phyloP scores from a whole-genome alignment of 2,888 invertebrate species.

The Conops quadrifasciatus region DNA sequence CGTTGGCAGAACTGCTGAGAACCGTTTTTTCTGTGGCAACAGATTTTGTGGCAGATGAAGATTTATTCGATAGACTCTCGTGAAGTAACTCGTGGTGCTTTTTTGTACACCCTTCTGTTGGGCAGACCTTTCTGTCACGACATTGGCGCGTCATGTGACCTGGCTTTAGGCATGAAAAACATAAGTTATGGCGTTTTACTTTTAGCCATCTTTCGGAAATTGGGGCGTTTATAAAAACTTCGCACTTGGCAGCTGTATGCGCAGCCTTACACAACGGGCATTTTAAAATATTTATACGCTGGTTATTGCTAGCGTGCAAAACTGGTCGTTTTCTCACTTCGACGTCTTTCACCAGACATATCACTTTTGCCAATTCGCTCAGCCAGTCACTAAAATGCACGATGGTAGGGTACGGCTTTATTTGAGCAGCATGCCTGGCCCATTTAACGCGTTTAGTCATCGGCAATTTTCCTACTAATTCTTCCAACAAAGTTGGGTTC shows the following conservation, averaged over 20 bases:
- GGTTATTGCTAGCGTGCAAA: background rate
- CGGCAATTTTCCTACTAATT: constrained; percentile 37
- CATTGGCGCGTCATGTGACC: constrained; percentile 4
- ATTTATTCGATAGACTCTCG: background rate
- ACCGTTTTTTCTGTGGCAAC: background rate
- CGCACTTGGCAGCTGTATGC: background rate
- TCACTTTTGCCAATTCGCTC: constrained; percentile 2
- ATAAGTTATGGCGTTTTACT: background rate
- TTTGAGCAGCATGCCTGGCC: constrained; percentile 25
- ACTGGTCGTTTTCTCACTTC: constrained; percentile 6
- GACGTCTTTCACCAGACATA: background rate
- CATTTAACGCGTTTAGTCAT: constrained; percentile 39
- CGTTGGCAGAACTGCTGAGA: background rate
- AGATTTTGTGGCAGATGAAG: background rate
- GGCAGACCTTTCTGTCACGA: background rate
- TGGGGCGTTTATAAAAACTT: background rate
- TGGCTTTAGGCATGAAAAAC: constrained; percentile 11
- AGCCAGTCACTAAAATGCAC: constrained; percentile 30
- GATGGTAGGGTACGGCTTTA: constrained; percentile 18
- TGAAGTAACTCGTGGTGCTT: constrained; percentile 1
- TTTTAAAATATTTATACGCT: constrained; percentile 4
- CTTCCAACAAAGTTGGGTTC: constrained; percentile 28
- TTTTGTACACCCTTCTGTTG: constrained; percentile 1
- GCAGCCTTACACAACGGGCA: background rate
- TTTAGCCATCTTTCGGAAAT: constrained; percentile 6